Evolutionary conservation across 53 echinoderm and acorn worm species (phyloP).

Genomic region (Henricia sp.): DNA sequence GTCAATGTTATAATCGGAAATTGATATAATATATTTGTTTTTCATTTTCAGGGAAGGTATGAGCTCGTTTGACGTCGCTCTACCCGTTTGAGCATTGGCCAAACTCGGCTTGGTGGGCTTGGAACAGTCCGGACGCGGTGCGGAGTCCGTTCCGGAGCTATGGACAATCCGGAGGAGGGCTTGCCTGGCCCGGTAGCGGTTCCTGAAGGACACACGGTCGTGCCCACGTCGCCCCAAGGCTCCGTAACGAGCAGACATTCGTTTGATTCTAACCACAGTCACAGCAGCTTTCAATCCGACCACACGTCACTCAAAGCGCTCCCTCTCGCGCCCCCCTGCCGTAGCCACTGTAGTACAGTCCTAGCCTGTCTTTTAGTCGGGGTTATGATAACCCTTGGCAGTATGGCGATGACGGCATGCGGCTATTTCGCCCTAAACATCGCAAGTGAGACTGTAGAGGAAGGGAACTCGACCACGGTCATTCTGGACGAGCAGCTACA

Average conservation of each 20-base stretch:
- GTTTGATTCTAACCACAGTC: background rate
- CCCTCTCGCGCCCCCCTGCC: background rate
- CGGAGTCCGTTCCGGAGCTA: no score
- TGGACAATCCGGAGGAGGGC: conserved; percentile 35
- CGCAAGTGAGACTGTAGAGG: conserved; percentile 49
- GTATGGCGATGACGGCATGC: conserved; percentile 88
- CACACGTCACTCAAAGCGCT: conserved; percentile 5
- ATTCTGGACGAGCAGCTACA: conserved; percentile 66
- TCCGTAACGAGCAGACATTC: conserved; percentile 27
- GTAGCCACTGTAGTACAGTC: conserved; percentile 38
- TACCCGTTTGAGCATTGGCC: background rate
- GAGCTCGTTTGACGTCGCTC: background rate
- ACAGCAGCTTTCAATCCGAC: background rate
- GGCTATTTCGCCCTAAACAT: conserved; percentile 81
- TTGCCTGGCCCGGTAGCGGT: conserved; percentile 25
- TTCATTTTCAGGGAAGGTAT: conserved; percentile 13
- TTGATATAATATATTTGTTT: background rate
- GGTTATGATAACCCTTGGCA: conserved; percentile 67
- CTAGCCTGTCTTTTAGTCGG: conserved; percentile 74
- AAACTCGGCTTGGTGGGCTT: background rate
- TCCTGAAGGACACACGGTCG: background rate
- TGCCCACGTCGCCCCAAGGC: conserved; percentile 20
- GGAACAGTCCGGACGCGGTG: background rate
- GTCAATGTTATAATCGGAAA: no score
- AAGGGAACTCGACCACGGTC: conserved; percentile 67